phyloP scores from a whole-genome alignment of 2,113 vertebrate species.

The Arenaria interpres region DNA sequence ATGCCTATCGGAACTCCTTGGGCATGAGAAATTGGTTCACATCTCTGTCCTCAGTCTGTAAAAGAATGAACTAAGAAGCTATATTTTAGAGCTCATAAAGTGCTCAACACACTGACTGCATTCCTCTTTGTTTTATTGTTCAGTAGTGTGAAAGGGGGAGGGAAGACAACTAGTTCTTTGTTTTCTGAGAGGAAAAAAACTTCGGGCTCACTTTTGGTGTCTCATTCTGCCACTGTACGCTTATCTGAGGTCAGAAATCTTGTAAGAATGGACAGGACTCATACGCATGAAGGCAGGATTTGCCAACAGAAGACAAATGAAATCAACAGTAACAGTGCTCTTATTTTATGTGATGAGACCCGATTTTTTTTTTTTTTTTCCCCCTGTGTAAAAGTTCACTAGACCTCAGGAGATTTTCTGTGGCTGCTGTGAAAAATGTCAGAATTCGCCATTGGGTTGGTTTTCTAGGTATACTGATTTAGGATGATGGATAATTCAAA shows the following conservation, averaged over 20 bases:
- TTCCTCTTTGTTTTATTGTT: conserved; percentile 16
- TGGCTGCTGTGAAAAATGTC: not conserved
- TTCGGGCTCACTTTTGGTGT: not conserved
- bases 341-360: not conserved
- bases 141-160: not conserved
- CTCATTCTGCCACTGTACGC: not conserved
- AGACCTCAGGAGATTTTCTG: not conserved
- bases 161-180: not conserved
- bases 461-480: not conserved
- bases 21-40: not conserved
- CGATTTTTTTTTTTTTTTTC: not conserved
- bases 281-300: not conserved
- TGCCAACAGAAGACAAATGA: not conserved
- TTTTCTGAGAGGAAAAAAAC: not conserved
- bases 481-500: not conserved
- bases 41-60: not conserved
- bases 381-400: not conserved
- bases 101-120: not conserved
- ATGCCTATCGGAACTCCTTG: not conserved
- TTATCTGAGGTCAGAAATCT: not conserved
- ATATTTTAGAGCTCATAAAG: conserved; percentile 1
- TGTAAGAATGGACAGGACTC: not conserved
- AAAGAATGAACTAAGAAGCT: not conserved
- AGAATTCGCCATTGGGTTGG: not conserved
- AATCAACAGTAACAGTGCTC: not conserved